Base-by-base conservation (phyloP, 2,888 invertebrate species). In the Drosophila paracracens region DNA sequence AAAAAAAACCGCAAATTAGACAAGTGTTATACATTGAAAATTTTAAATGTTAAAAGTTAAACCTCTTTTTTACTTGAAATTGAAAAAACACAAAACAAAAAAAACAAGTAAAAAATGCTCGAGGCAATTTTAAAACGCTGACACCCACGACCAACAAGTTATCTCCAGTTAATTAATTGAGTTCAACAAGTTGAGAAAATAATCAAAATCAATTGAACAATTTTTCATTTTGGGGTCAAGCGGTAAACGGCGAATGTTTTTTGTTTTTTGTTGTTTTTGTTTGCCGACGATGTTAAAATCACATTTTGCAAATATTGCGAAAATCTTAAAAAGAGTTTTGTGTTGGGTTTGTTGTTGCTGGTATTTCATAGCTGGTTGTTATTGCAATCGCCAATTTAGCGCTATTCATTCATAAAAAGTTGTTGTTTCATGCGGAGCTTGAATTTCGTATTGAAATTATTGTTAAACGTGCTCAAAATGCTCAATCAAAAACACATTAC, bases 111-210 rank as follows among this genome's bases (percentile, higher is more conserved):
- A 46, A 40, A 13, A 33, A 21, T 36, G 36, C 16, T 40, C 36
- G n/a, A 36, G 53, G 58, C 81, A 81, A 83, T 74, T 82, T 57
- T 16, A 11, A 57, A 43, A 57, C 16, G 57, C 56, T 38, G 38
- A 56, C 56, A 56, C 56, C 56, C 56, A 43, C 57, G 40, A 29
- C 74, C 89, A 68, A 74, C 79, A 72, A 88, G 71, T 81, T 84
- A 84, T 85, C 90, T 87, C 54, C 54, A 64, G 82, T 86, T 91
- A 91, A 90, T 91, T 91, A 90, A 91, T 90, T 91, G 91, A 82
- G 91, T 91, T 91, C 91, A 91, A 91, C 79, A 83, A 91, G 91
- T 88, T 90, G 71, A 89, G 73, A 75, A 86, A 81, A 83, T 89
- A 91, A 91, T 91, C 81, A 91, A 91, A 91, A 90, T 90, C 90